phyloP scores from a whole-genome alignment of 2,888 invertebrate species.

The Salpingus planirostris region DNA sequence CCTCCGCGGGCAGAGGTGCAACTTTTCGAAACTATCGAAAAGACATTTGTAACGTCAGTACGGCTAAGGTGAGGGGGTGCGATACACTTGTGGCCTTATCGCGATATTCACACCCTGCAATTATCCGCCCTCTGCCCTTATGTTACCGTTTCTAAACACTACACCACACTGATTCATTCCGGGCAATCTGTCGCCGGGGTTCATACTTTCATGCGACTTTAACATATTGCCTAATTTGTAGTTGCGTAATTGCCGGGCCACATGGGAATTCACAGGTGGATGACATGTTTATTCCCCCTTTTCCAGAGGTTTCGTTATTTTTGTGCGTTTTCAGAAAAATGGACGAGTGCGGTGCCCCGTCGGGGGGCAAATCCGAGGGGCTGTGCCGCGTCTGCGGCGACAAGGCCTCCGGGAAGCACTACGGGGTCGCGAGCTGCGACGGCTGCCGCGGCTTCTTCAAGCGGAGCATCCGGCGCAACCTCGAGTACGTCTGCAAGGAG shows the following conservation, averaged over 20 bases:
- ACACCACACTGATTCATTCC: no score
- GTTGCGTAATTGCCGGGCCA: conserved; percentile 21
- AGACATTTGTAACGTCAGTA: no score
- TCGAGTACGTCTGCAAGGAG: conserved; percentile 90
- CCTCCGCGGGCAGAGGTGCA: neutral
- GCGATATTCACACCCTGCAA: no score
- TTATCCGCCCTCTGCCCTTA: no score
- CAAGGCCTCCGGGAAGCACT: conserved; percentile 78
- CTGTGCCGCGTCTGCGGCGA: conserved; percentile 85
- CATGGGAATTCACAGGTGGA: conserved; percentile 23
- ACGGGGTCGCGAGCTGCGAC: conserved; percentile 83
- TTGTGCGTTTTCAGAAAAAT: neutral
- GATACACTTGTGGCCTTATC: no score
- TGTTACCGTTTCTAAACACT: no score
- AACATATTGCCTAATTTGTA: conserved; percentile 35
- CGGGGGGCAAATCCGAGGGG: conserved; percentile 46
- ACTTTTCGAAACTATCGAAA: no score
- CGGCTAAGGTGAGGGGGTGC: no score
- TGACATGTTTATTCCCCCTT: no score
- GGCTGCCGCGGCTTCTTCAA: conserved; percentile 93
- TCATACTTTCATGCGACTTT: conserved; percentile 16
- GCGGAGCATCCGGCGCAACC: conserved; percentile 77
- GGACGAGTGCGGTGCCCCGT: conserved; percentile 23
- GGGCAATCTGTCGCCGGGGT: no score
- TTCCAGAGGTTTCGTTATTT: neutral